These are phyloP conservation scores for Salpingus planirostris DNA, from an alignment of 2,888 invertebrate species.

Conservation along the genomic window DNA sequence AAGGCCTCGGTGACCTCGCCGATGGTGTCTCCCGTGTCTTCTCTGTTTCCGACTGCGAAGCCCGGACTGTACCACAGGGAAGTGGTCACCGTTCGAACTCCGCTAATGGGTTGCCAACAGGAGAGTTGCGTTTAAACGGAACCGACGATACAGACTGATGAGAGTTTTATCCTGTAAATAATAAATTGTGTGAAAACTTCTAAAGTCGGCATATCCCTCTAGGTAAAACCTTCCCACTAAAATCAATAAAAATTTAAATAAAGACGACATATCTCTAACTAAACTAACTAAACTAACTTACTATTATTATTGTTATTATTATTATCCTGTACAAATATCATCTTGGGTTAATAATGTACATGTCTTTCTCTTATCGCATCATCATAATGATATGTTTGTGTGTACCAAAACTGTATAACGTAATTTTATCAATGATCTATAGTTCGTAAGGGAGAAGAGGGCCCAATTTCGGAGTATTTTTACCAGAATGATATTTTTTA, in stretches of 20 bases:
- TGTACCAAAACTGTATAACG: slow-evolving; percentile 10
- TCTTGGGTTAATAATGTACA: neutral
- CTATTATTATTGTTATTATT: no score
- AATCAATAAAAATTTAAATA: no score
- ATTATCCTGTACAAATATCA: no score
- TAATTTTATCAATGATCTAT: slow-evolving; percentile 7
- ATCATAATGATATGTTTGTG: no score
- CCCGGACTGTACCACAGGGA: slow-evolving; percentile 49
- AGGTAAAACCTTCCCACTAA: no score
- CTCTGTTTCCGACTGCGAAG: slow-evolving; percentile 34
- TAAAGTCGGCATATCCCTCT: no score
- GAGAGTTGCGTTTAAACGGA: slow-evolving; percentile 62
- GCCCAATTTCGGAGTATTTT: slow-evolving; percentile 3
- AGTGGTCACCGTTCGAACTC: slow-evolving; percentile 62
- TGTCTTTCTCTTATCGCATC: slow-evolving; percentile 4
- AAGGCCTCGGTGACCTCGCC: slow-evolving; percentile 41
- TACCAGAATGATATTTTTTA: no score
- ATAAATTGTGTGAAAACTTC: no score
- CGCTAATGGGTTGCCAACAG: slow-evolving; percentile 56
- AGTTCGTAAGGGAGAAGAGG: slow-evolving; percentile 8
- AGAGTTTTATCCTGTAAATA: no score
- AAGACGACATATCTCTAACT: no score
- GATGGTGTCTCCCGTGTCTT: slow-evolving; percentile 41
- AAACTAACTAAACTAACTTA: no score
- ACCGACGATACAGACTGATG: no score